These are phyloP conservation scores for Liopterus haemorrhoidalis DNA, from an alignment of 2,888 invertebrate genomes.

Conservation along the genomic window DNA sequence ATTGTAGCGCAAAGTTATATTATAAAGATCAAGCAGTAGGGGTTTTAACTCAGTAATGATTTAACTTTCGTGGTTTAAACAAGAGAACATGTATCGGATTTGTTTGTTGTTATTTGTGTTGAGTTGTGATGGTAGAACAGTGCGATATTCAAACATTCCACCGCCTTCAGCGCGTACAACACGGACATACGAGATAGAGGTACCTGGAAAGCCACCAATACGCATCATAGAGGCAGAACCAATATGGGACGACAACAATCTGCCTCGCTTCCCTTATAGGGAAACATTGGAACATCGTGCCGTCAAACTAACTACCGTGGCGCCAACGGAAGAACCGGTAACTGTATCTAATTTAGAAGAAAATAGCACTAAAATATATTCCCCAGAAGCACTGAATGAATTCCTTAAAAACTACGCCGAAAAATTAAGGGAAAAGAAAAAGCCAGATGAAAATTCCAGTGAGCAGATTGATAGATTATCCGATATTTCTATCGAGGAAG, in stretches of 20 bases:
- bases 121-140: conserved; percentile 16
- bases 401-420: conserved; percentile 57
- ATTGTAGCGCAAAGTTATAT: conserved; percentile 39
- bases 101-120: conserved; percentile 24
- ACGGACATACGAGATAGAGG: conserved; percentile 51
- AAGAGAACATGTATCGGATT: conserved; percentile 31
- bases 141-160: conserved; percentile 20
- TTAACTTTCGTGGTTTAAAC: conserved; percentile 27
- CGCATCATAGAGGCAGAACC: conserved; percentile 52
- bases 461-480: conserved; percentile 18
- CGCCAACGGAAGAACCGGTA: conserved; percentile 33
- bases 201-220: conserved; percentile 54
- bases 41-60: conserved; percentile 36
- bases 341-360: conserved; percentile 41
- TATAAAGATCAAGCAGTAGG: conserved; percentile 32
- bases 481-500: conserved; percentile 16
- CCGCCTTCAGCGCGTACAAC: conserved; percentile 35
- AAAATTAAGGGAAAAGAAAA: conserved; percentile 50
- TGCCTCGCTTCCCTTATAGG: conserved; percentile 41
- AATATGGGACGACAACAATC: conserved; percentile 34
- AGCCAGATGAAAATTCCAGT: conserved; percentile 39
- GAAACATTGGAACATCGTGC: conserved; percentile 46
- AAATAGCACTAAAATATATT: conserved; percentile 37
- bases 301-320: conserved; percentile 37
- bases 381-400: conserved; percentile 56